These are phyloP conservation scores for Taenaris catops DNA, from an alignment of 2,888 invertebrate species.

Conservation along the genomic window DNA sequence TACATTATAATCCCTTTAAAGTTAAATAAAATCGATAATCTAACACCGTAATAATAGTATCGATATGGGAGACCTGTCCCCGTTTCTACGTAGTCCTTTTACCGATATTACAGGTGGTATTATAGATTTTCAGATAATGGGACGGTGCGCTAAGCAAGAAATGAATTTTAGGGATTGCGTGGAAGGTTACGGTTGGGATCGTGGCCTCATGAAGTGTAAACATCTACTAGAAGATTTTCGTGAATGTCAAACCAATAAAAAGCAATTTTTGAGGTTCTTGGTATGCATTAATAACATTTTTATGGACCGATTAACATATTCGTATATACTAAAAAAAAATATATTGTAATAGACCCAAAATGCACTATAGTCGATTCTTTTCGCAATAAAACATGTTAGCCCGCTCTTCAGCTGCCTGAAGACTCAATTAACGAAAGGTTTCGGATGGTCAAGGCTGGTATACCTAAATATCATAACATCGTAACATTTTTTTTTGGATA, in stretches of 20 bases:
- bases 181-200: conserved; percentile 86
- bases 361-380: neutral
- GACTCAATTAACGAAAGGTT: too few relatives aligned
- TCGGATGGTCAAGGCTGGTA: too few relatives aligned
- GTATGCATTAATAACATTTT: conserved; percentile 42
- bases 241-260: conserved; percentile 81
- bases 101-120: conserved; percentile 84
- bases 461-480: too few relatives aligned
- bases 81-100: conserved; percentile 82
- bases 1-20: too few relatives aligned
- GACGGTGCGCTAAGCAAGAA: conserved; percentile 83
- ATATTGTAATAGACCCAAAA: too few relatives aligned
- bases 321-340: too few relatives aligned
- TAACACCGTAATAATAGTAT: too few relatives aligned
- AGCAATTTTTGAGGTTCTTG: conserved; percentile 77
- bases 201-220: conserved; percentile 79
- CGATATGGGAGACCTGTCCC: conserved; percentile 51
- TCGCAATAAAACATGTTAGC: too few relatives aligned
- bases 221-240: conserved; percentile 81
- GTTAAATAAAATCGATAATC: too few relatives aligned
- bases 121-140: conserved; percentile 81
- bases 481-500: too few relatives aligned
- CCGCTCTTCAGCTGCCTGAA: too few relatives aligned
- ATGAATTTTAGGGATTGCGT: conserved; percentile 85
- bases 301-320: too few relatives aligned